A percentile compares a stretch with the other conserved stretches of the same genome.
Conservation (phyloP, 2,113 vertebrate species). For the Sardina pilchardus region DNA sequence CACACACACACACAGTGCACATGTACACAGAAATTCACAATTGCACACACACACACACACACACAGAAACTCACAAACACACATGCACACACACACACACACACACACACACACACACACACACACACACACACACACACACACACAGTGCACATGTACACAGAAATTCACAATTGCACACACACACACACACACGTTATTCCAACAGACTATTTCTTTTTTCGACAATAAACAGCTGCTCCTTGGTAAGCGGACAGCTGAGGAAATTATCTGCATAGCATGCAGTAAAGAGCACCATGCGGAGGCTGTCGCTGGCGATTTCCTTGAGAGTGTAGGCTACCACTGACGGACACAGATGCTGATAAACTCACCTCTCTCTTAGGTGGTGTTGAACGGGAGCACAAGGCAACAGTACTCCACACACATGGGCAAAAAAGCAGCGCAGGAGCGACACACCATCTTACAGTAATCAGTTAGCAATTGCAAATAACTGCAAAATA, state of each 20-base stretch:
- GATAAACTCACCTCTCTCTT: too few relatives aligned
- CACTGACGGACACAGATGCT: neutral
- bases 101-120: neutral
- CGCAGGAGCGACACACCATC: neutral
- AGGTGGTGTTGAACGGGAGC: too few relatives aligned
- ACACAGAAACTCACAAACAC: neutral
- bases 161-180: too few relatives aligned
- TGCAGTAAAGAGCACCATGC: slow-evolving; percentile 15
- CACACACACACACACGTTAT: neutral
- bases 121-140: neutral
- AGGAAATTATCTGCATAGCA: neutral
- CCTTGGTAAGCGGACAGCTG: neutral
- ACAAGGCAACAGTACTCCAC: neutral
- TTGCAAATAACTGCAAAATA: too few relatives aligned
- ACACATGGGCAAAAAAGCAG: neutral
- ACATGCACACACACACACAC: neutral
- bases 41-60: neutral
- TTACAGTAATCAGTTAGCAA: too few relatives aligned
- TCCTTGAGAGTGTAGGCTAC: neutral
- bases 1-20: neutral
- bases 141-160: too few relatives aligned
- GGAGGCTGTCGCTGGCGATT: neutral
- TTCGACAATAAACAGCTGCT: neutral
- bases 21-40: neutral
- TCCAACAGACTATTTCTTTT: neutral